These are phyloP conservation scores for Agrotis segetum DNA, from an alignment of 2,888 invertebrate species.

Conservation along the genomic window DNA sequence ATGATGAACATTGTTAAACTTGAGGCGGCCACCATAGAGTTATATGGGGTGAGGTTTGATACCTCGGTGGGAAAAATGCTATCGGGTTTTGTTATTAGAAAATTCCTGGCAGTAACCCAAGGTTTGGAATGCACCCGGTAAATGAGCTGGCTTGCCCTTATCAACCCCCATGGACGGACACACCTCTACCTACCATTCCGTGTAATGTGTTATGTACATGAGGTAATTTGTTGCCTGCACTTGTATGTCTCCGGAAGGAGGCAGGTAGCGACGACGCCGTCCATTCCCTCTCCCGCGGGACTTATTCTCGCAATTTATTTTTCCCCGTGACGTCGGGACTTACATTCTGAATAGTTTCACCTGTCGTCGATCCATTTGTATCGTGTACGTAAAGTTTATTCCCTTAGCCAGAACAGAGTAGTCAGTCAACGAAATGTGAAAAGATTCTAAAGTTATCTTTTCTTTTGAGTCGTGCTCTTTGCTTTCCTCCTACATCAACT, in stretches of 20 bases:
- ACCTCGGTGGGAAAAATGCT: conserved; percentile 6
- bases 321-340: conserved; percentile 67
- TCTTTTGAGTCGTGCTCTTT: conserved; percentile 38
- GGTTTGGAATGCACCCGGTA: conserved; percentile 40
- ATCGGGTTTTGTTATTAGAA: conserved; percentile 33
- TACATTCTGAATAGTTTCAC: conserved; percentile 71
- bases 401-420: conserved; percentile 63
- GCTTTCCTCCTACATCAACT: conserved; percentile 40
- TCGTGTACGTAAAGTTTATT: conserved; percentile 65
- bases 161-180: conserved; percentile 32
- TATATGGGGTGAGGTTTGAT: not conserved
- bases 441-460: conserved; percentile 49
- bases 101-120: conserved; percentile 20
- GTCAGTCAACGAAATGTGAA: conserved; percentile 63
- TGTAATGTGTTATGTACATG: conserved; percentile 29
- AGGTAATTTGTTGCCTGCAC: conserved; percentile 48
- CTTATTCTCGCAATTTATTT: conserved; percentile 76
- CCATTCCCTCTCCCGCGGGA: conserved; percentile 65
- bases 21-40: conserved; percentile 2
- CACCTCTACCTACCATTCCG: conserved; percentile 7
- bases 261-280: conserved; percentile 54
- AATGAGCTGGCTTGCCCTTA: conserved; percentile 37
- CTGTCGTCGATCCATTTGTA: conserved; percentile 70
- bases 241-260: conserved; percentile 28
- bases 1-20: conserved; percentile 25